Percentiles rank a stretch among this genome's conserved stretches.
These are phyloP conservation scores for Theristicus caerulescens DNA, from an alignment of 2,113 vertebrate species.

Conservation along the genomic window DNA sequence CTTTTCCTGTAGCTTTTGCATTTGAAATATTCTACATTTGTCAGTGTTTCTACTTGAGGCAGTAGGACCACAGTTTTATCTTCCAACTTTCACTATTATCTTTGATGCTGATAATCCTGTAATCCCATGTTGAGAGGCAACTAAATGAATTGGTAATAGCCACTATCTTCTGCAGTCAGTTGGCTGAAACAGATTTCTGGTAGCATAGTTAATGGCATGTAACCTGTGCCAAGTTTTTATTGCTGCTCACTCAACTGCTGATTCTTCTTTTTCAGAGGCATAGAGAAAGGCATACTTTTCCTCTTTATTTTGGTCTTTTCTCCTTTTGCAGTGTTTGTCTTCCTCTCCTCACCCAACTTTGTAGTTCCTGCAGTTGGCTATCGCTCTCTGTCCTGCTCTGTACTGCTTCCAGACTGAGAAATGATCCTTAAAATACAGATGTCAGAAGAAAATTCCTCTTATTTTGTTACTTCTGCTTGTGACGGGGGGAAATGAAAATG, in stretches of 20 bases:
- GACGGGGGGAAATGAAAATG: not conserved
- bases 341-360: not conserved
- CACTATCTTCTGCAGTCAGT: constrained; percentile 26
- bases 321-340: not conserved
- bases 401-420: not conserved
- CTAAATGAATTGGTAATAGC: constrained; percentile 46
- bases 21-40: not conserved
- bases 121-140: constrained; percentile 47
- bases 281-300: not conserved
- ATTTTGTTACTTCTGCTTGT: not conserved
- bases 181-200: constrained; percentile 43
- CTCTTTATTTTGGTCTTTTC: not conserved
- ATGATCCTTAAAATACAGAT: not conserved
- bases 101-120: constrained; percentile 45
- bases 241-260: constrained; percentile 42
- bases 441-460: not conserved
- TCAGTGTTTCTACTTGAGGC: not conserved
- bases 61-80: not conserved
- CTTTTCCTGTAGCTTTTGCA: not conserved
- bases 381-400: not conserved
- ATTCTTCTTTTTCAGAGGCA: constrained; percentile 9
- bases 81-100: not conserved
- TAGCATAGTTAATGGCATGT: constrained; percentile 19
- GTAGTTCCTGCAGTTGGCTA: not conserved
- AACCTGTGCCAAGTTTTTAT: constrained; percentile 59